These are phyloP conservation scores for Hydrophis major DNA, from an alignment of 2,797 vertebrate genomes.

Conservation along the genomic window DNA sequence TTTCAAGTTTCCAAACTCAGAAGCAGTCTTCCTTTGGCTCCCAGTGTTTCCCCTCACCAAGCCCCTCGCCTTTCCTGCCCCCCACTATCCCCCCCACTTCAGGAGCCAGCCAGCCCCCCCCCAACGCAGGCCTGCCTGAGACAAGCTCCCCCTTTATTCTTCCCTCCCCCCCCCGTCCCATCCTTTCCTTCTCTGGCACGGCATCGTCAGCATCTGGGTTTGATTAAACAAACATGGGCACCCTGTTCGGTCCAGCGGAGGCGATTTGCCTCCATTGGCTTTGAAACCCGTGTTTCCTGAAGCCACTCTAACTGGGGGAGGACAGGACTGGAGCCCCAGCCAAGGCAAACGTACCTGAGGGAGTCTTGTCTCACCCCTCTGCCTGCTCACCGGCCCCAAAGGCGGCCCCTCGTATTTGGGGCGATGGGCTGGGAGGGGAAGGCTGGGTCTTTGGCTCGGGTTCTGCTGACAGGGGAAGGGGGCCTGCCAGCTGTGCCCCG, in stretches of 20 bases:
- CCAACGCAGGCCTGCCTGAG: not conserved
- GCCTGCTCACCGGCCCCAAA: not conserved
- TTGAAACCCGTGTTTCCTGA: not conserved
- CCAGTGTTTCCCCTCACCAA: not conserved
- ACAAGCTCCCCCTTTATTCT: constrained; percentile 10
- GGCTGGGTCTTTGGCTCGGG: not conserved
- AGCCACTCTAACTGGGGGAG: not conserved
- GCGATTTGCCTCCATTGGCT: not conserved
- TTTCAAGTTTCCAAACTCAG: not conserved
- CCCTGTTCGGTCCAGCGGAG: not conserved
- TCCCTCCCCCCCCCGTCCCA: too few relatives aligned
- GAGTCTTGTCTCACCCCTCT: not conserved
- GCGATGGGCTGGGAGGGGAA: not conserved
- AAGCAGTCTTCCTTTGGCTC: not conserved
- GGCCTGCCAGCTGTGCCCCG: not conserved
- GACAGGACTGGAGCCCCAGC: not conserved
- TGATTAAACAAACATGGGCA: not conserved
- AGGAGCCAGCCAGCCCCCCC: not conserved
- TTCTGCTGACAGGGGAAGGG: not conserved
- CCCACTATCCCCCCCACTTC: too few relatives aligned
- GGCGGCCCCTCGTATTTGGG: not conserved
- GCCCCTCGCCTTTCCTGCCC: not conserved
- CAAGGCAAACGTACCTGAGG: constrained; percentile 22
- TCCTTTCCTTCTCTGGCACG: too few relatives aligned
- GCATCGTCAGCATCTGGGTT: constrained; percentile 20